These are phyloP conservation scores for Leptarthrus brevirostris DNA, from an alignment of 2,888 invertebrate species.

Conservation along the genomic window DNA sequence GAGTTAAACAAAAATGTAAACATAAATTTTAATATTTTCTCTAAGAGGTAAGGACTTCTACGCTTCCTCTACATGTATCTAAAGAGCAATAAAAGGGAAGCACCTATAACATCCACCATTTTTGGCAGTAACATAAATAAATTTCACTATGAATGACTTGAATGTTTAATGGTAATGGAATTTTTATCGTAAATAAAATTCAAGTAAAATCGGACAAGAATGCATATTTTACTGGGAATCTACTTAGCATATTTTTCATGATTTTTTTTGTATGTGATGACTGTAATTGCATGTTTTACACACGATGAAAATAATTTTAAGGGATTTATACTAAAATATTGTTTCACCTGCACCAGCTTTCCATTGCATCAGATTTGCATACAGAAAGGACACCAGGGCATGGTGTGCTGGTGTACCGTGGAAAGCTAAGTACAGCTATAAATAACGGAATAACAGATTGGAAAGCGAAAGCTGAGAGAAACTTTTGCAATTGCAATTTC, in stretches of 20 bases:
- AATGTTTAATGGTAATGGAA: no score
- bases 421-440: slow-evolving; percentile 40
- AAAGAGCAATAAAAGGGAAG: no score
- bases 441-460: slow-evolving; percentile 46
- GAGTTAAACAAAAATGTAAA: no score
- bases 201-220: background rate
- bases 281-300: slow-evolving; percentile 44
- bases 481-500: slow-evolving; percentile 38
- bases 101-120: no score
- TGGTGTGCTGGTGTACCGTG: slow-evolving; percentile 9
- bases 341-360: slow-evolving; percentile 39
- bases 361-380: slow-evolving; percentile 37
- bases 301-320: slow-evolving; percentile 41
- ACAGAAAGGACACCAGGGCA: background rate
- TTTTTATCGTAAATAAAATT: background rate
- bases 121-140: no score
- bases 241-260: slow-evolving; percentile 22
- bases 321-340: slow-evolving; percentile 31
- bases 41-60: no score
- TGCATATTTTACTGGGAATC: background rate
- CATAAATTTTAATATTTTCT: no score
- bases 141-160: no score
- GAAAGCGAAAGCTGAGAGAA: slow-evolving; percentile 27
- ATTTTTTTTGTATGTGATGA: background rate
- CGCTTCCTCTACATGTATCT: no score